Base-by-base conservation (phyloP, 1,140 invertebrate genomes). In the Orius laevigatus region DNA sequence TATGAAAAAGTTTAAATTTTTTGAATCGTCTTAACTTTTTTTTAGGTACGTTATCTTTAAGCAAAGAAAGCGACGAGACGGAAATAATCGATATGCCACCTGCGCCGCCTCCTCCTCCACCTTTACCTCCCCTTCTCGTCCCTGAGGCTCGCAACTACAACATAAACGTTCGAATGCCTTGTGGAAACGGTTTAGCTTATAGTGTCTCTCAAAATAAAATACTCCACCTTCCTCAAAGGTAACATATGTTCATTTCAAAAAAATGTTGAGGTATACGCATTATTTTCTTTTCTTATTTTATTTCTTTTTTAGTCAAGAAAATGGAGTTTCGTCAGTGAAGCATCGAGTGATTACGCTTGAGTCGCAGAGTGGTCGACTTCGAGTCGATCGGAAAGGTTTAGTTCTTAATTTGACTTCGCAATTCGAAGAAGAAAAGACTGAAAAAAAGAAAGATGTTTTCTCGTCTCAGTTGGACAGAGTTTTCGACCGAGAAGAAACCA, bases 201-300 rank as follows among this genome's bases (percentile, higher is more conserved):
- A 87, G 83, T 61, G 84, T 89, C 6, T 88, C 84, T 18, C 84
- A 85, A 54, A 90, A 90, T 61, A 81, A 86, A 67, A 85, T 87
- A 50, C 75, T 89, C 20, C 77, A 86, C 56, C 69, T 88, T 45
- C 70, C 72, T 2, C 35, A 41, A 19, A 40, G 35, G 47, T 40
- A 10, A 16, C 18, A 16, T 42, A 14, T 16, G 11, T 16, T 19
- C 12, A 16, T 42, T 3, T 46, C 32, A 38, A 19, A 16, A 36
- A 48, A 34, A 34, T 8, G 33, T n/a, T 42, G 12, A 48, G 33
- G 15, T 33, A 15, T 3, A 12, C 15, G 3, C 36, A 25, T 5
- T 34, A 31, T 39, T 14, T 41, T 9, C 3, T 35, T 33, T 16
- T 14, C 15, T 3, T 41, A 20, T 41, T 50, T 46, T 45, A 19